phyloP scores from a whole-genome alignment of 2,888 invertebrate species.

The Aproaerema taeniolella region DNA sequence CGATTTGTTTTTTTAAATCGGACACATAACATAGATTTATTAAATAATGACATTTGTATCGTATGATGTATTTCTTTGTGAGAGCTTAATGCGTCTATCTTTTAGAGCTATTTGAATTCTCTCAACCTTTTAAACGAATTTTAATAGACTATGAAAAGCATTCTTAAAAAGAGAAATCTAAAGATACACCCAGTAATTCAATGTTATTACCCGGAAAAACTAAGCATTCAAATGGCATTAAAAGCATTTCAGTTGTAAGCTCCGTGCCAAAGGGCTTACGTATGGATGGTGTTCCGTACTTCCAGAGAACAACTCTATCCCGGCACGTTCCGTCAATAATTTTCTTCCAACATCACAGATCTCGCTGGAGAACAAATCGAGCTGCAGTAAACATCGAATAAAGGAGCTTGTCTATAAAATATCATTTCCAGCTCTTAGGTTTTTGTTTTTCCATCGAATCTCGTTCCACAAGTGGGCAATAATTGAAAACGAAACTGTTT shows the following conservation, averaged over 20 bases:
- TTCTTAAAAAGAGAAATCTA: constrained; percentile 32
- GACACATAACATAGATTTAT: no score
- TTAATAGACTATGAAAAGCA: constrained; percentile 49
- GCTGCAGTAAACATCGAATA: constrained; percentile 71
- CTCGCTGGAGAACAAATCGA: constrained; percentile 66
- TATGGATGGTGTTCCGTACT: constrained; percentile 36
- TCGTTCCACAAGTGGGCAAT: constrained; percentile 77
- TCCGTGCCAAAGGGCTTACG: constrained; percentile 36
- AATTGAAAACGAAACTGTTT: constrained; percentile 76
- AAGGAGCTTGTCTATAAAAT: constrained; percentile 72
- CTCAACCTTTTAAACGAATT: constrained; percentile 53
- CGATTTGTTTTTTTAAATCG: no score
- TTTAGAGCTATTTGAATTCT: constrained; percentile 62
- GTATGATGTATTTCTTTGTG: no score
- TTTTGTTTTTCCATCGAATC: constrained; percentile 70
- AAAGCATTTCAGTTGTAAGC: constrained; percentile 44
- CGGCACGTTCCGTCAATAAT: constrained; percentile 74
- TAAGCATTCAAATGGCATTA: constrained; percentile 35
- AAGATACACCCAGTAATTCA: neutral
- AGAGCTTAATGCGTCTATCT: constrained; percentile 63
- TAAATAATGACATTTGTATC: no score
- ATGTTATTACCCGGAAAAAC: constrained; percentile 17
- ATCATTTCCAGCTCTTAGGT: constrained; percentile 65
- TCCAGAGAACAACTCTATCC: constrained; percentile 44
- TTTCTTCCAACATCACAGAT: constrained; percentile 70